Percentiles rank a stretch among this genome's conserved stretches.
Conservation (phyloP, 2,113 vertebrate genomes). For the Clupea harengus region DNA sequence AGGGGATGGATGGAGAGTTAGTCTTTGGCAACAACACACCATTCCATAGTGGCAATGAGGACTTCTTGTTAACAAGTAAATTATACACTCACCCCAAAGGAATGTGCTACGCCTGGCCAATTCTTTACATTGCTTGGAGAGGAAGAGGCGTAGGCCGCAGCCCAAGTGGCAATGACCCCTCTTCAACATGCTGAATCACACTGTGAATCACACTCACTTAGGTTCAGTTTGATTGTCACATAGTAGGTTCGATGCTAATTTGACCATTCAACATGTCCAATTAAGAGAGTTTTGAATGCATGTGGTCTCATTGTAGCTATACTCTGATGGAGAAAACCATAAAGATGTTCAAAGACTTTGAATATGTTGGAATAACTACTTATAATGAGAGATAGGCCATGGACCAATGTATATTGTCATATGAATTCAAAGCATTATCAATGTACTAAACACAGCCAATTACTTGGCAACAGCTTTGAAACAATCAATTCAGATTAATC, state of each 20-base stretch:
- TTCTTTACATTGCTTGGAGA: not conserved
- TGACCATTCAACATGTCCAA: not conserved
- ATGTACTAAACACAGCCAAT: not conserved
- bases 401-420: not conserved
- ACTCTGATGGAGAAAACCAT: not conserved
- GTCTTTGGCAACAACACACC: not conserved
- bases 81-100: constrained; percentile 3
- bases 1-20: not conserved
- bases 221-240: not conserved
- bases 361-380: not conserved
- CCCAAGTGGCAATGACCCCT: constrained; percentile 1
- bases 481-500: not conserved
- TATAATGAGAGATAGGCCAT: not conserved
- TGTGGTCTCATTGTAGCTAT: not conserved
- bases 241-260: not conserved
- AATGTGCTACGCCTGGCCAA: not conserved
- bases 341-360: not conserved
- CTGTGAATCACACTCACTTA: not conserved
- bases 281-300: not conserved
- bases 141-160: not conserved
- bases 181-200: not conserved
- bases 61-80: not conserved
- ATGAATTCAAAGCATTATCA: not conserved
- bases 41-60: not conserved
- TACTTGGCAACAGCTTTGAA: not conserved